Percentiles rank a stretch among this genome's conserved stretches.
These are phyloP conservation scores for Danionella dracula DNA, from an alignment of 2,797 vertebrate genomes.

Conservation along the genomic window DNA sequence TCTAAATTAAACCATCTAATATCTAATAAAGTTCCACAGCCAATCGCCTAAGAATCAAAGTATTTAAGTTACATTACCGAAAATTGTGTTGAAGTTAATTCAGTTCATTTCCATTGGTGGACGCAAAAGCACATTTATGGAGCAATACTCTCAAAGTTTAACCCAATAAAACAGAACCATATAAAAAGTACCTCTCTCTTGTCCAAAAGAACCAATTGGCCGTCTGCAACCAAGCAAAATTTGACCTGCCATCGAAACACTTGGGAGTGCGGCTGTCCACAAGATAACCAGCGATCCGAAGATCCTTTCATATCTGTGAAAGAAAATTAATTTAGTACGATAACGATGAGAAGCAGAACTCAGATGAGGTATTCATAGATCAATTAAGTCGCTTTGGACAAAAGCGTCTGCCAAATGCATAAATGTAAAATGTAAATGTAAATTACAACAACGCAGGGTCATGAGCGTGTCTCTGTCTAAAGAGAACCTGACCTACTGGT, in stretches of 20 bases:
- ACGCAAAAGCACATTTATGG: too few relatives aligned
- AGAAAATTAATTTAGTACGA: background rate
- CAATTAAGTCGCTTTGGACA: too few relatives aligned
- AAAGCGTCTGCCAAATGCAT: too few relatives aligned
- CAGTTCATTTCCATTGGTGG: too few relatives aligned
- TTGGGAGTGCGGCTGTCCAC: slow-evolving; percentile 51
- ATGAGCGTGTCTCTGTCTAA: background rate
- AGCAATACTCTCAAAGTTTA: too few relatives aligned
- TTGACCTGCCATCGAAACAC: slow-evolving; percentile 56
- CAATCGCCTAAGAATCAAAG: background rate
- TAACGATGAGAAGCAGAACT: background rate
- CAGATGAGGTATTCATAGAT: background rate
- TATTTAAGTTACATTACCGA: background rate
- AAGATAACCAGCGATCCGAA: slow-evolving; percentile 63
- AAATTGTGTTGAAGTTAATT: too few relatives aligned
- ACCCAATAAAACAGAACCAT: too few relatives aligned
- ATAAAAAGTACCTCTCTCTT: slow-evolving; percentile 53
- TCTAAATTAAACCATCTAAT: too few relatives aligned
- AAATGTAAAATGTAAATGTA: too few relatives aligned
- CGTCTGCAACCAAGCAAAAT: slow-evolving; percentile 63
- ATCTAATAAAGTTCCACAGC: too few relatives aligned
- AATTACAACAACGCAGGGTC: too few relatives aligned
- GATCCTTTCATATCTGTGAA: slow-evolving; percentile 57
- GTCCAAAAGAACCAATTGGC: slow-evolving; percentile 58
- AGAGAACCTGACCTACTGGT: background rate